These are phyloP conservation scores for Lutjanus argentimaculatus DNA, from an alignment of 2,797 vertebrate species.

Conservation along the genomic window DNA sequence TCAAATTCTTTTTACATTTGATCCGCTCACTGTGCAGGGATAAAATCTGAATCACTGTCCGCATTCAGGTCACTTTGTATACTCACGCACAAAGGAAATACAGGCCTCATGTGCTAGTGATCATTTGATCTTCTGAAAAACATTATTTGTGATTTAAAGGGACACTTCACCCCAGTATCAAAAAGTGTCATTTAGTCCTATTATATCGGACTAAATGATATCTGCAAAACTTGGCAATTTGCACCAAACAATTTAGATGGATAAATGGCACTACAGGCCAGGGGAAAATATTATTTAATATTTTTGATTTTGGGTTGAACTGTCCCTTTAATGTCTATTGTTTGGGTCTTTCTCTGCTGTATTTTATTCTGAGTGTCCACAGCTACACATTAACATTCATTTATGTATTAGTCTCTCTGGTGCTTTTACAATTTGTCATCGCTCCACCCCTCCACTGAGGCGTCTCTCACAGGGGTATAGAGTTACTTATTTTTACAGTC, in stretches of 20 bases:
- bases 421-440: slow-evolving; percentile 41
- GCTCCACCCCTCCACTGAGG: slow-evolving; percentile 34
- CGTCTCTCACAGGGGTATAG: slow-evolving; percentile 66
- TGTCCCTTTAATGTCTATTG: not conserved
- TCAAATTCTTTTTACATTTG: slow-evolving; percentile 44
- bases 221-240: too few relatives aligned
- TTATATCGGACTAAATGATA: too few relatives aligned
- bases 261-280: too few relatives aligned
- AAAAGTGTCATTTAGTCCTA: too few relatives aligned
- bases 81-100: slow-evolving; percentile 28
- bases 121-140: slow-evolving; percentile 4
- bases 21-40: slow-evolving; percentile 40
- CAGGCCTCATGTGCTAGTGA: not conserved
- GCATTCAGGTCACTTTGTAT: slow-evolving; percentile 32
- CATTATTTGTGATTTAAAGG: not conserved
- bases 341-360: not conserved
- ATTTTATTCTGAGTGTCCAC: not conserved
- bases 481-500: slow-evolving; percentile 74
- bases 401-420: not conserved
- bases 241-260: too few relatives aligned
- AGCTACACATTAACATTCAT: not conserved
- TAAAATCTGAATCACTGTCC: slow-evolving; percentile 20
- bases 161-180: too few relatives aligned
- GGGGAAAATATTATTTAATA: too few relatives aligned
- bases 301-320: too few relatives aligned